Evolutionary conservation across 1,140 invertebrate species (phyloP).

Genomic region (Phocides pigmalion): DNA sequence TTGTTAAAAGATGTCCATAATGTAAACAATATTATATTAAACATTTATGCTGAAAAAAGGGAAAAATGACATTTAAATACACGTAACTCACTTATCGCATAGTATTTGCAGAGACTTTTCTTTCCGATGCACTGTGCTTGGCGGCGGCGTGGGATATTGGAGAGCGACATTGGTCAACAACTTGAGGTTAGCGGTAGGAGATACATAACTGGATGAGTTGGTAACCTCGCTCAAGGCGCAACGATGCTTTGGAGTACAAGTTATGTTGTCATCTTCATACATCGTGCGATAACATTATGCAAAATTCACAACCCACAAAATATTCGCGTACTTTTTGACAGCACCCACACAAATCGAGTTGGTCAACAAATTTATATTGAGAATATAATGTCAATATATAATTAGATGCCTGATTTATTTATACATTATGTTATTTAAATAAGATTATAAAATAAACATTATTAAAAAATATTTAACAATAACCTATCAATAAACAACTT

Average conservation of each 20-base stretch:
- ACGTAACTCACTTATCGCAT: constrained; percentile 82
- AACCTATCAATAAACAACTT: constrained; percentile 76
- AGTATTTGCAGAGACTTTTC: constrained; percentile 85
- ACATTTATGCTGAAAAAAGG: too few species aligned
- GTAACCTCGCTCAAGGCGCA: constrained; percentile 83
- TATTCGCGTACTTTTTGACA: constrained; percentile 79
- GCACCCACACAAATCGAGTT: constrained; percentile 58
- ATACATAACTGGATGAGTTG: constrained; percentile 82
- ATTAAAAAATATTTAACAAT: constrained; percentile 36
- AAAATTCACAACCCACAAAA: constrained; percentile 61
- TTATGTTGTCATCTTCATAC: constrained; percentile 81
- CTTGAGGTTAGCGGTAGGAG: constrained; percentile 85
- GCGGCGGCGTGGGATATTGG: constrained; percentile 79
- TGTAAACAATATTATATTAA: too few species aligned
- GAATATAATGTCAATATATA: constrained; percentile 14
- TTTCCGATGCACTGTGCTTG: constrained; percentile 80
- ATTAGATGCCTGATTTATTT: constrained; percentile 12
- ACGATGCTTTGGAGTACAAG: constrained; percentile 80
- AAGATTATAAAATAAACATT: constrained; percentile 28
- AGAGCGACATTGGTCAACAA: constrained; percentile 84
- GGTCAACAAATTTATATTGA: constrained; percentile 45
- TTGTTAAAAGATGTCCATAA: too few species aligned
- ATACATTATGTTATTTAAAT: constrained; percentile 23
- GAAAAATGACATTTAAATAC: not conserved
- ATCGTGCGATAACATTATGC: constrained; percentile 80